Conservation (phyloP, 1,140 invertebrate genomes). For the Drosophila kohkoa region DNA sequence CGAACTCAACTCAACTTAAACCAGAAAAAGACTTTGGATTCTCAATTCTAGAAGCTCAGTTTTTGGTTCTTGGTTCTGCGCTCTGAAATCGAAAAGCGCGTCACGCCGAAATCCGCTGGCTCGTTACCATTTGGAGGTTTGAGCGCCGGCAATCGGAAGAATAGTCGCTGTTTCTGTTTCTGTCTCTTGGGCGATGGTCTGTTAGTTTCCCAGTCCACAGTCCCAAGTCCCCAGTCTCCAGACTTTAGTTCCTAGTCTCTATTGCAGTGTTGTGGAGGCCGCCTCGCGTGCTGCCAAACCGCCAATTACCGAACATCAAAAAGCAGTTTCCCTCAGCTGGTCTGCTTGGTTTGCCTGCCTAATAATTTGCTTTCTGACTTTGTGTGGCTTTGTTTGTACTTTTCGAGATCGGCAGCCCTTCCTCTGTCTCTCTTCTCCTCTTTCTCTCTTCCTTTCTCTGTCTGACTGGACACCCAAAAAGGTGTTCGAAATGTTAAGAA, state of each 20-base stretch:
- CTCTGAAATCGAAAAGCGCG: constrained; percentile 65
- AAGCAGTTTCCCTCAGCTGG: constrained; percentile 72
- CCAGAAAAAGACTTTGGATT: constrained; percentile 20
- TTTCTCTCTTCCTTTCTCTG: background rate
- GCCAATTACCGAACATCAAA: constrained; percentile 82
- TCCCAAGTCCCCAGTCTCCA: background rate
- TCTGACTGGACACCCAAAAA: constrained; percentile 69
- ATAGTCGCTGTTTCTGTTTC: constrained; percentile 36
- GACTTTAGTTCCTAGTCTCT: constrained; percentile 15
- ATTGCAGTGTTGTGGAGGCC: constrained; percentile 39
- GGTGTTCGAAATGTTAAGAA: constrained; percentile 76
- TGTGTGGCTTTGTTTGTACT: constrained; percentile 77
- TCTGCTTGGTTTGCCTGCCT: constrained; percentile 60
- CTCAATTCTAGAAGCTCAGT: background rate
- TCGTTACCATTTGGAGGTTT: constrained; percentile 71
- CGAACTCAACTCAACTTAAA: constrained; percentile 34
- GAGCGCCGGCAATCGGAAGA: constrained; percentile 71
- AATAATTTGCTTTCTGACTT: constrained; percentile 78
- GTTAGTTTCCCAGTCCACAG: constrained; percentile 10
- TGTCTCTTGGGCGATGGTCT: constrained; percentile 27
- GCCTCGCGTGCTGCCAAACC: constrained; percentile 81
- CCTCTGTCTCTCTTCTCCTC: background rate
- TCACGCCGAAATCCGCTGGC: constrained; percentile 71
- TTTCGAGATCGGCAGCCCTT: constrained; percentile 44
- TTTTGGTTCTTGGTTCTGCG: constrained; percentile 8